Evolutionary conservation across 1,140 invertebrate species (phyloP).

Genomic region (Lepidotrigona ventralis): DNA sequence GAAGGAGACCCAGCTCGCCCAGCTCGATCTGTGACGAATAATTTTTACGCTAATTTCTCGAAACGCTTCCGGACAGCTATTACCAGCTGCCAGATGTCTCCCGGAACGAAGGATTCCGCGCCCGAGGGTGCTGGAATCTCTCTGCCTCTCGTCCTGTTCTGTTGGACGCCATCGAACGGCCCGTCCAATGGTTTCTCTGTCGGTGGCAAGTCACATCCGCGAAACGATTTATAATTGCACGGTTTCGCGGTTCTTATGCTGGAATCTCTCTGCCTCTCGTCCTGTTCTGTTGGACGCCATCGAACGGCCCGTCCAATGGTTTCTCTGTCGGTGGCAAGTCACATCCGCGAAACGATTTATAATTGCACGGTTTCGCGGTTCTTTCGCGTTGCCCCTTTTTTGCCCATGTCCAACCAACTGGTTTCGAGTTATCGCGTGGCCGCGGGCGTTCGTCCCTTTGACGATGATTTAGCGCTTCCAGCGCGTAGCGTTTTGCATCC

Average conservation of each 20-base stretch:
- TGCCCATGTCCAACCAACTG: background rate
- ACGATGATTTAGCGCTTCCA: slow-evolving; percentile 7
- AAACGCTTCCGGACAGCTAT: background rate
- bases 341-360: background rate
- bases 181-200: background rate
- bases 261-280: background rate
- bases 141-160: background rate
- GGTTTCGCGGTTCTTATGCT: background rate
- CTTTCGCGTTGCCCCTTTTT: background rate
- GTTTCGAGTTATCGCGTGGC: background rate
- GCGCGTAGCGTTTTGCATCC: background rate
- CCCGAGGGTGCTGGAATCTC: background rate
- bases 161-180: too few species aligned
- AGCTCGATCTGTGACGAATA: slow-evolving; percentile 67
- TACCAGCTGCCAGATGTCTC: slow-evolving; percentile 54
- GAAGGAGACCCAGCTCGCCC: too few species aligned
- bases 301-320: too few species aligned
- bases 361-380: slow-evolving; percentile 17
- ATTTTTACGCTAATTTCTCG: slow-evolving; percentile 69
- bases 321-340: background rate
- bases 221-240: slow-evolving; percentile 17
- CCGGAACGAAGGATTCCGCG: background rate
- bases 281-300: background rate
- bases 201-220: background rate
- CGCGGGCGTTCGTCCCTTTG: slow-evolving; percentile 2